Conservation (phyloP, 2,888 invertebrate species). For the Caenorhabditis sp. region DNA sequence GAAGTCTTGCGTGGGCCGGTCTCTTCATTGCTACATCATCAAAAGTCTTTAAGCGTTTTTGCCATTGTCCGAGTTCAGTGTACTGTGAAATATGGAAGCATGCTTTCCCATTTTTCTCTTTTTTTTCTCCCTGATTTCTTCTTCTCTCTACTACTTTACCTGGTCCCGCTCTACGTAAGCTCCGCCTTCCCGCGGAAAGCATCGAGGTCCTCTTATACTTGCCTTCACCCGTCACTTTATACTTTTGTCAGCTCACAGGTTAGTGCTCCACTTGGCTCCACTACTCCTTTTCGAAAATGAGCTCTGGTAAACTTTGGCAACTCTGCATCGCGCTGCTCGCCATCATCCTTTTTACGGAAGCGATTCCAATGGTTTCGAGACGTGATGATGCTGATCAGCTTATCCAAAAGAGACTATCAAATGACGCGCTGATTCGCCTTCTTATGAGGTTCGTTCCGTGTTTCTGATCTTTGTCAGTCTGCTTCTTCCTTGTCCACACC, state of each 20-base stretch:
- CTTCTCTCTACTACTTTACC: slow-evolving; percentile 26
- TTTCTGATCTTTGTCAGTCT: slow-evolving; percentile 21
- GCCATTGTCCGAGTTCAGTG: slow-evolving; percentile 43
- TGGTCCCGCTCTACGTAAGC: slow-evolving; percentile 18
- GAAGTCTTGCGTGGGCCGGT: slow-evolving; percentile 51
- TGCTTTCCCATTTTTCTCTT: slow-evolving; percentile 7
- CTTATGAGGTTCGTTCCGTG: slow-evolving; percentile 67
- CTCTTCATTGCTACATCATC: slow-evolving; percentile 33
- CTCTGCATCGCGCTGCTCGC: slow-evolving; percentile 33
- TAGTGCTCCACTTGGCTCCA: slow-evolving; percentile 1
- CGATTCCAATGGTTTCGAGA: slow-evolving; percentile 62
- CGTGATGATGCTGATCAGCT: slow-evolving; percentile 47
- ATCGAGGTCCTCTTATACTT: slow-evolving; percentile 33
- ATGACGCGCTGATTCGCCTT: slow-evolving; percentile 70
- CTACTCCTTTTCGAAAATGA: slow-evolving; percentile 28
- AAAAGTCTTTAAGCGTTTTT: slow-evolving; percentile 39
- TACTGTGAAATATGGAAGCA: slow-evolving; percentile 47
- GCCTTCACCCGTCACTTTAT: slow-evolving; percentile 37
- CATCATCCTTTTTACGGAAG: slow-evolving; percentile 38
- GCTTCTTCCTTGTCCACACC: slow-evolving; percentile 8
- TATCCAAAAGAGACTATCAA: slow-evolving; percentile 67
- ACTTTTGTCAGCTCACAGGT: slow-evolving; percentile 43
- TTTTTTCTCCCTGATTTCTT: slow-evolving; percentile 33
- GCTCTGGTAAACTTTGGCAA: slow-evolving; percentile 38
- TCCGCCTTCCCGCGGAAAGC: slow-evolving; percentile 18